Percentiles rank a stretch among this genome's conserved stretches.
phyloP scores from a whole-genome alignment of 2,113 vertebrate species.

The Chloroceryle aenea region DNA sequence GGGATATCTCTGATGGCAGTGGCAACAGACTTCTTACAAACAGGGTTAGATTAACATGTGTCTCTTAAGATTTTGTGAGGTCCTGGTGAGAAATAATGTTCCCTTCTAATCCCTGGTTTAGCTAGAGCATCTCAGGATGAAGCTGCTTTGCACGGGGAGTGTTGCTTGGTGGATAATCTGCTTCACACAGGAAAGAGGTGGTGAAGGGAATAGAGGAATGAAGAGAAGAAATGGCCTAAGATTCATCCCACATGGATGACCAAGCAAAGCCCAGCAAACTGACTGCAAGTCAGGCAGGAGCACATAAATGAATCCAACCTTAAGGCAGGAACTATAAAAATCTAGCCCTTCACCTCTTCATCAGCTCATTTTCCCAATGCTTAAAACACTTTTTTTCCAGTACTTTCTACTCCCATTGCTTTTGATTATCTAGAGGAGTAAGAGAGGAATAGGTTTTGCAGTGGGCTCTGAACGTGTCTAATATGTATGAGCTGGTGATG shows the following conservation, averaged over 20 bases:
- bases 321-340: neutral
- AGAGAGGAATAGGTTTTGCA: neutral
- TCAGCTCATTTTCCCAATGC: neutral
- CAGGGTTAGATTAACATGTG: neutral
- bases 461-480: neutral
- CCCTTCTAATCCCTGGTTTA: neutral
- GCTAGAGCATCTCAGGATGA: neutral
- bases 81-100: neutral
- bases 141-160: neutral
- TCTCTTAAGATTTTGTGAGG: neutral
- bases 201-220: neutral
- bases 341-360: neutral
- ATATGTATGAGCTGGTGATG: neutral
- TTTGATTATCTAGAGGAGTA: neutral
- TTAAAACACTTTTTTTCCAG: neutral
- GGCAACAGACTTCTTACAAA: neutral
- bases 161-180: neutral
- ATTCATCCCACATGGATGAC: neutral
- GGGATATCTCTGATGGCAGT: neutral
- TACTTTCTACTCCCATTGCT: neutral
- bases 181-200: neutral
- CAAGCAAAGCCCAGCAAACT: neutral
- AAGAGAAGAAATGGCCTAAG: neutral
- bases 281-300: neutral
- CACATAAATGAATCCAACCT: neutral